These are phyloP conservation scores for Vulpes lagopus DNA, from an alignment of 2,113 vertebrate species.

Conservation along the genomic window DNA sequence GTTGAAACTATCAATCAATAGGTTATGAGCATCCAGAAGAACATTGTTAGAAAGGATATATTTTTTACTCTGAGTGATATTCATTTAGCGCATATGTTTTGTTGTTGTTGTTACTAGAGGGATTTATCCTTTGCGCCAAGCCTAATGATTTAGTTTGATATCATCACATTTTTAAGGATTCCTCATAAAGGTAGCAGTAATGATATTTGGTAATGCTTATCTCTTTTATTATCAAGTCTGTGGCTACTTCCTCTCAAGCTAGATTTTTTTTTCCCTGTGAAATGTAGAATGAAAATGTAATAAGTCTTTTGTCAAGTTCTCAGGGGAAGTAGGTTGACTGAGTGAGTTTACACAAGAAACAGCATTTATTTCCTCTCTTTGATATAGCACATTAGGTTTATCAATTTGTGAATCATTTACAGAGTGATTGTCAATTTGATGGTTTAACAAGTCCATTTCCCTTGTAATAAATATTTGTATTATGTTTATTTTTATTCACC, in stretches of 20 bases:
- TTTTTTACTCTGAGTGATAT: neutral
- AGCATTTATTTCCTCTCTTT: slow-evolving; percentile 71
- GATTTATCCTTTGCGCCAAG: neutral
- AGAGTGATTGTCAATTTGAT: slow-evolving; percentile 73
- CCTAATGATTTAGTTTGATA: neutral
- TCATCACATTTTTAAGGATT: neutral
- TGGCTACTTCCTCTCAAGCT: neutral
- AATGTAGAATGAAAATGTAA: neutral
- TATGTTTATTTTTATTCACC: slow-evolving; percentile 76
- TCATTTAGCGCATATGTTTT: neutral
- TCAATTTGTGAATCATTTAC: slow-evolving; percentile 79
- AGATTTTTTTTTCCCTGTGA: neutral
- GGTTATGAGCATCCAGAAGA: neutral
- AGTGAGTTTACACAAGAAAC: slow-evolving; percentile 57
- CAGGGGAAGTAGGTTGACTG: neutral
- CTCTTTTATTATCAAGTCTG: neutral
- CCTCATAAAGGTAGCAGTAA: neutral
- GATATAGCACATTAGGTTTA: slow-evolving; percentile 70
- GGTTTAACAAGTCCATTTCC: slow-evolving; percentile 76
- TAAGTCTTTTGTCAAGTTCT: neutral
- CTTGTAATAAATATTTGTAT: slow-evolving; percentile 71
- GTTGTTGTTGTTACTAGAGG: neutral
- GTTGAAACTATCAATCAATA: neutral
- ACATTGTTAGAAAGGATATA: neutral
- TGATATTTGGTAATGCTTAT: neutral